phyloP scores from a whole-genome alignment of 2,888 invertebrate genomes.

The Drosophila multiciliata region DNA sequence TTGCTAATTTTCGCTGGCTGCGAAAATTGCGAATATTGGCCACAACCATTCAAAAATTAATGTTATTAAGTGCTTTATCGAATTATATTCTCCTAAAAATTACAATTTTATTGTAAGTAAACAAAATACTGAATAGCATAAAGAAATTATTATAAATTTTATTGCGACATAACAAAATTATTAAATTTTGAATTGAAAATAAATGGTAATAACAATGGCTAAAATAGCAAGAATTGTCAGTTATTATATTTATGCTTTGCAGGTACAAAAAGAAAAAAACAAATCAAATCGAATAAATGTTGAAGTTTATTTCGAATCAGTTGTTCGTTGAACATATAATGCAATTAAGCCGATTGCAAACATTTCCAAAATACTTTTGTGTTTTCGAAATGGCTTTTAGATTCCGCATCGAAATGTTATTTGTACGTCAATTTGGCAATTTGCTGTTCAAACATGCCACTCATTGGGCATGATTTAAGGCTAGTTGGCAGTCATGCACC shows the following conservation, averaged over 20 bases:
- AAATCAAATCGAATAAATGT: not conserved
- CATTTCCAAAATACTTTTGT: not conserved
- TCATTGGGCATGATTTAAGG: not conserved
- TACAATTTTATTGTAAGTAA: not conserved
- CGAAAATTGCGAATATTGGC: not conserved
- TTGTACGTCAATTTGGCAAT: constrained; percentile 18
- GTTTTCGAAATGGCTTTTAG: not conserved
- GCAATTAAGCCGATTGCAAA: not conserved
- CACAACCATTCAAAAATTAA: constrained; percentile 2
- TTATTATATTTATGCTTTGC: not conserved
- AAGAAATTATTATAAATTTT: not conserved
- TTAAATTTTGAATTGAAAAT: not conserved
- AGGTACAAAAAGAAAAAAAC: not conserved
- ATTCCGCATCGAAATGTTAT: not conserved
- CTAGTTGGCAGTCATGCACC: constrained; percentile 9
- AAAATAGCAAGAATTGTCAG: too few relatives aligned
- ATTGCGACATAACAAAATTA: not conserved
- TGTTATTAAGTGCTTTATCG: not conserved
- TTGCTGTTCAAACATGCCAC: constrained; percentile 19
- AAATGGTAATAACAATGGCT: not conserved
- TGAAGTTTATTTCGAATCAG: not conserved
- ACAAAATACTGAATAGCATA: not conserved
- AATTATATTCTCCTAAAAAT: not conserved
- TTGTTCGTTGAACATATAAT: not conserved
- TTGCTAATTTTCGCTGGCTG: constrained; percentile 40